These are phyloP conservation scores for Herpailurus yagouaroundi DNA, from an alignment of 2,113 vertebrate genomes.

Conservation along the genomic window DNA sequence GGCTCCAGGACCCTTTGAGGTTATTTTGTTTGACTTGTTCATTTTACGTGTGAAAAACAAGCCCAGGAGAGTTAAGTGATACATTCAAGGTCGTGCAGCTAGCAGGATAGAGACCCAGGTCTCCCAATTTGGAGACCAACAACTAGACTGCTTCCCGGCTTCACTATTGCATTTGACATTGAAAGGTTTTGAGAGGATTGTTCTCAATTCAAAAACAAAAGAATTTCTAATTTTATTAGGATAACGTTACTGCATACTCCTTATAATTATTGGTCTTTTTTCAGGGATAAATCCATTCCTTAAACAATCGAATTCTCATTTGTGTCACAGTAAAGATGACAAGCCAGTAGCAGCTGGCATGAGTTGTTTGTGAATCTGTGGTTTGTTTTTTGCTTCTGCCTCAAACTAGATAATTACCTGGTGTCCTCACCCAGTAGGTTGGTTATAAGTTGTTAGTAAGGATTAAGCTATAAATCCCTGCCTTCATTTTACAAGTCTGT, in stretches of 20 bases:
- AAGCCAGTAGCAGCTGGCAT: background rate
- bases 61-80: slow-evolving; percentile 13
- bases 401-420: slow-evolving; percentile 46
- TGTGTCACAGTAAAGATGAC: background rate
- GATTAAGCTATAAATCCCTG: slow-evolving; percentile 26
- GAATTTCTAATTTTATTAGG: slow-evolving; percentile 16
- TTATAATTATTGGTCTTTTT: background rate
- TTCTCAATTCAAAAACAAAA: background rate
- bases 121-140: background rate
- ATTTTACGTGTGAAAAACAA: slow-evolving; percentile 45
- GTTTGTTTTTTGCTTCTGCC: slow-evolving; percentile 39
- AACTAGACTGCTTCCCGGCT: background rate
- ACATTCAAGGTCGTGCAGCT: background rate
- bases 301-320: background rate
- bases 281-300: background rate
- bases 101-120: background rate
- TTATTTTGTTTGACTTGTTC: slow-evolving; percentile 48
- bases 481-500: background rate
- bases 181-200: background rate
- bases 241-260: background rate
- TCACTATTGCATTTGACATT: background rate
- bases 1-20: background rate
- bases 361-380: slow-evolving; percentile 7
- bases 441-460: slow-evolving; percentile 25
- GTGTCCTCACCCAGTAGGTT: background rate